Base-by-base conservation (phyloP, 2,113 vertebrate genomes). In the Benitochromis conjunctus region DNA sequence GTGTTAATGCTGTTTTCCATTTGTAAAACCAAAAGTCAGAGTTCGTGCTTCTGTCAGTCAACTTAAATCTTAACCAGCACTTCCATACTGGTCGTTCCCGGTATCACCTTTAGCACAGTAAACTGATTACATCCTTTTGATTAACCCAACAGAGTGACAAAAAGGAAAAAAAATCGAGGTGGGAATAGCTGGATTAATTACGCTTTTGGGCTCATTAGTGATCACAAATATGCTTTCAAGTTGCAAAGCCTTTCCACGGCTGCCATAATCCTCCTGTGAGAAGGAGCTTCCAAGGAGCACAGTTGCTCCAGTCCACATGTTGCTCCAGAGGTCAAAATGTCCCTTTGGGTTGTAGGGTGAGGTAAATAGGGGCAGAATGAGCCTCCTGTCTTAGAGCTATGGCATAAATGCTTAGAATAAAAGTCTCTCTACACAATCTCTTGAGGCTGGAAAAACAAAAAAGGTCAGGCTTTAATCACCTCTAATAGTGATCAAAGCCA, bases 141-240 rank as follows among this genome's bases (percentile, higher is more conserved):
- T 53, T 21, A 57, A 12, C 5, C 13, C 53, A 10, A 74, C n/a
- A 55, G 24, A 34, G 24, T 8, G 29, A 3, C 7, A 9, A 19
- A 57, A 74, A 34, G 24, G 7, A 11, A 9, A 83, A 69, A n/a
- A 80, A 86, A 51, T 11, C 8, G 3, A 54, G 53, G 11, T 21
- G 31, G 10, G 10, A 46, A 85, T 89, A 79, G 85, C 85, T 80
- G 91, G 86, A 93, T 94, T 92, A 84, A 91, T 92, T 12, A 86
- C 9, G 82, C 81, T 90, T 93, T 92, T 24, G 60, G 89, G 84
- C 81, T 94, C 83, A 93, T 95, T 94, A 93, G 88, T 24, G 54
- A 82, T 86, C 78, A 69, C 86, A 94, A 95, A 91, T 94, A 94
- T 95, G 93, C 93, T 94, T 96, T 95, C 90, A 95, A 93, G 92